Percentiles rank a stretch among this genome's conserved stretches.
phyloP scores from a whole-genome alignment of 2,888 invertebrate genomes.

The Tachina grossa region DNA sequence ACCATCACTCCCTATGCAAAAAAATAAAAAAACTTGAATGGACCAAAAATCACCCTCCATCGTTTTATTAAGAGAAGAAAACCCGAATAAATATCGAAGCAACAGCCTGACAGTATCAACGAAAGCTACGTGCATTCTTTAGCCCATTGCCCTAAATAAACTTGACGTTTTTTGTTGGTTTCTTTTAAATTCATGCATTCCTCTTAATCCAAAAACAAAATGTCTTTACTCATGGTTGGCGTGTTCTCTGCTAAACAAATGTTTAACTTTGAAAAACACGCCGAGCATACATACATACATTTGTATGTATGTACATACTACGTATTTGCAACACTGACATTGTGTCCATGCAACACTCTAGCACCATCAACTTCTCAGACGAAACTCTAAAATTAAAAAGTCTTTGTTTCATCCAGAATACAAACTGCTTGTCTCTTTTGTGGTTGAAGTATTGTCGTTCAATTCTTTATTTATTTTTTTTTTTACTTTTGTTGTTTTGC shows the following conservation, averaged over 20 bases:
- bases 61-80: conserved; percentile 16
- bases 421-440: background rate
- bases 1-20: conserved; percentile 35
- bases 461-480: background rate
- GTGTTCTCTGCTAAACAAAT: conserved; percentile 70
- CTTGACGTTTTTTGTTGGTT: conserved; percentile 31
- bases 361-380: conserved; percentile 44
- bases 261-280: conserved; percentile 72
- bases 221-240: conserved; percentile 62
- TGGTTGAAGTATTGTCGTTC: background rate
- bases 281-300: background rate
- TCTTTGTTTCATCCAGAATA: background rate
- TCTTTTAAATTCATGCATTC: conserved; percentile 42
- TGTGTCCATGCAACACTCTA: conserved; percentile 36
- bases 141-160: conserved; percentile 74
- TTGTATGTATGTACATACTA: no score
- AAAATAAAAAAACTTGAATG: conserved; percentile 10
- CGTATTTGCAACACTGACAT: conserved; percentile 30
- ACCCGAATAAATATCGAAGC: conserved; percentile 44
- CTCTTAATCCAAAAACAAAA: conserved; percentile 61
- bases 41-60: conserved; percentile 25
- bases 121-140: conserved; percentile 45
- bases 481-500: conserved; percentile 4
- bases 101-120: conserved; percentile 69
- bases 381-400: conserved; percentile 48